A percentile compares a stretch with the other conserved stretches of the same genome.
phyloP scores from a whole-genome alignment of 2,888 invertebrate genomes.

The Ectobius pallidus region DNA sequence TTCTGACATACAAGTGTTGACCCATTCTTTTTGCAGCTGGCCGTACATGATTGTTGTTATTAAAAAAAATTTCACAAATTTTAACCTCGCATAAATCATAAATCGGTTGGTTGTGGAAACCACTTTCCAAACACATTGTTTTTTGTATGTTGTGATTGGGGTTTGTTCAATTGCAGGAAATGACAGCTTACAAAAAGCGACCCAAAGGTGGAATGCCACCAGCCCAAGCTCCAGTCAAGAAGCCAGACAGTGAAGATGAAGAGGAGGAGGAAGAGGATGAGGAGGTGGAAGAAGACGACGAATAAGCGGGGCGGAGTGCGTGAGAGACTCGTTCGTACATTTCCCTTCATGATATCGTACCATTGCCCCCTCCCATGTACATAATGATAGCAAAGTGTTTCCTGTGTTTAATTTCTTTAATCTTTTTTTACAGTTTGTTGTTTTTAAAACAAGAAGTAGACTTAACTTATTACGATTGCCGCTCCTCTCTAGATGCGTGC shows the following conservation, averaged over 20 bases:
- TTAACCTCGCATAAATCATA: too few relatives aligned
- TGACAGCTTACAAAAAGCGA: conserved; percentile 85
- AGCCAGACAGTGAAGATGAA: conserved; percentile 45
- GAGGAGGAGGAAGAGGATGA: conserved; percentile 65
- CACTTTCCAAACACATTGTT: too few relatives aligned
- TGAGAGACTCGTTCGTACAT: conserved; percentile 31
- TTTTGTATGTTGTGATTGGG: too few relatives aligned
- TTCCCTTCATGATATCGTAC: conserved; percentile 12
- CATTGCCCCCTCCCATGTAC: conserved; percentile 19
- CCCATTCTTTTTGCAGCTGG: too few relatives aligned
- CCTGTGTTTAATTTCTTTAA: conserved; percentile 33
- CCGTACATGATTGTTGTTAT: too few relatives aligned
- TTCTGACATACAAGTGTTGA: too few relatives aligned
- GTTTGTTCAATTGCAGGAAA: conserved; percentile 76
- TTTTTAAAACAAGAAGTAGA: not conserved
- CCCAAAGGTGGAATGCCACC: conserved; percentile 56
- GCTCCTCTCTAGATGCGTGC: not conserved
- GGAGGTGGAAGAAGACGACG: conserved; percentile 69
- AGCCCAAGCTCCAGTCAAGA: conserved; percentile 55
- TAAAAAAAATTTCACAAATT: too few relatives aligned
- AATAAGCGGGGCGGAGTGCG: conserved; percentile 35
- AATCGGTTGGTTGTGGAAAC: too few relatives aligned
- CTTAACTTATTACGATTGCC: not conserved
- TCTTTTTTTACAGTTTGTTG: conserved; percentile 1
- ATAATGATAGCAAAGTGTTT: conserved; percentile 39